phyloP scores from a whole-genome alignment of 2,888 invertebrate genomes.

The Pristionchus arcanus region DNA sequence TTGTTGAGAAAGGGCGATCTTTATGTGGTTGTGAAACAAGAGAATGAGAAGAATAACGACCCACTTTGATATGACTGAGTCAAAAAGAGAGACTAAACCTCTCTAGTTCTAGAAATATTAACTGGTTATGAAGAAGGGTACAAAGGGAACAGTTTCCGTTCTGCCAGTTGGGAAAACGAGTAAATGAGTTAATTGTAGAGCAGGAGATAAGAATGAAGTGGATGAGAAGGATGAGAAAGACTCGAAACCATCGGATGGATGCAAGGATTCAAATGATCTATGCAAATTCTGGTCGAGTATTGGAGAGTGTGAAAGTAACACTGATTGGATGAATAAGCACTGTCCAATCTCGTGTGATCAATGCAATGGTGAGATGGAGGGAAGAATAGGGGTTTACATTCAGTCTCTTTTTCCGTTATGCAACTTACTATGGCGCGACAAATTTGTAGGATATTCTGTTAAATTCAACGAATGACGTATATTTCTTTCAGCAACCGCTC shows the following conservation, averaged over 20 bases:
- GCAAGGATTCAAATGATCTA: conserved; percentile 77
- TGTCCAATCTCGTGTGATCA: conserved; percentile 76
- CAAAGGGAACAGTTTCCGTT: no score
- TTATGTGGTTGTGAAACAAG: neutral
- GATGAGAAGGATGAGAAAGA: conserved; percentile 9
- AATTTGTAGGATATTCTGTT: no score
- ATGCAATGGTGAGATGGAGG: conserved; percentile 70
- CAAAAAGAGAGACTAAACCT: neutral
- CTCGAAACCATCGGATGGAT: conserved; percentile 48
- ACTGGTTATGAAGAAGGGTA: no score
- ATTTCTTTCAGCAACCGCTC: conserved; percentile 64
- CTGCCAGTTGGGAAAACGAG: no score
- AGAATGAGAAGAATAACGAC: neutral
- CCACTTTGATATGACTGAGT: neutral
- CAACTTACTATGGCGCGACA: no score
- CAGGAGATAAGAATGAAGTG: neutral
- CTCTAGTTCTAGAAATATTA: neutral
- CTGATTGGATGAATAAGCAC: conserved; percentile 78
- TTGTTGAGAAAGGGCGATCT: conserved; percentile 4
- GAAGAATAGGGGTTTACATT: neutral
- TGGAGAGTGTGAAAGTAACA: conserved; percentile 75
- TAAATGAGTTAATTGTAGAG: neutral
- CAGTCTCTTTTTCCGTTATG: no score
- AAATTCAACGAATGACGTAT: conserved; percentile 3
- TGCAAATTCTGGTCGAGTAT: conserved; percentile 79